These are phyloP conservation scores for Drosophila paulistorum DNA, from an alignment of 1,140 invertebrate genomes.

Conservation along the genomic window DNA sequence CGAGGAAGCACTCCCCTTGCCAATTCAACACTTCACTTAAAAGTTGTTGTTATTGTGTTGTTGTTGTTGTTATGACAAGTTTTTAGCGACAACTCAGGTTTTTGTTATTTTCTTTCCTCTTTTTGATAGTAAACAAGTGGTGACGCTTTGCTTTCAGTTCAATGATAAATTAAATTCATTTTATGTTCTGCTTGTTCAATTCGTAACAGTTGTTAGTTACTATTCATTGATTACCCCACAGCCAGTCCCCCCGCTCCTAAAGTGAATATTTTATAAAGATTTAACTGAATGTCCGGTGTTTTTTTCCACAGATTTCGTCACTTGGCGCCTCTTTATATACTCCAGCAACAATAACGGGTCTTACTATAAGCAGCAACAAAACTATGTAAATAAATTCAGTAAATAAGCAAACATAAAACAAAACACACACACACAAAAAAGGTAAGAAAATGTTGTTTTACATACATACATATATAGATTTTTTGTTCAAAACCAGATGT, in stretches of 20 bases:
- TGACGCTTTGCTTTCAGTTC: conserved; percentile 18
- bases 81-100: conserved; percentile 28
- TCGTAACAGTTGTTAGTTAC: neutral
- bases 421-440: neutral
- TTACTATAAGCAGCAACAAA: conserved; percentile 57
- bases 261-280: neutral
- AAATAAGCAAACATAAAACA: conserved; percentile 17
- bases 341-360: conserved; percentile 64
- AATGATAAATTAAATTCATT: conserved; percentile 18
- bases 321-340: conserved; percentile 34
- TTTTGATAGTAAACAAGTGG: conserved; percentile 64
- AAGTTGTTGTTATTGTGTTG: conserved; percentile 38
- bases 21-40: neutral
- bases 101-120: conserved; percentile 38
- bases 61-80: conserved; percentile 61
- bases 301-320: conserved; percentile 15
- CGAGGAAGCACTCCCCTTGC: neutral
- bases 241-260: conserved; percentile 24
- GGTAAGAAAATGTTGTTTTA: neutral
- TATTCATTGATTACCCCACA: neutral
- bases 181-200: conserved; percentile 6
- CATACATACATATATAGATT: neutral
- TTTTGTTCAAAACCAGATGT: neutral
- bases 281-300: neutral
- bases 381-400: conserved; percentile 50